Evolutionary conservation across 2,113 vertebrate species (phyloP), one percentile per base, ranked within the genome.

Genomic region (Notothenia coriiceps): DNA sequence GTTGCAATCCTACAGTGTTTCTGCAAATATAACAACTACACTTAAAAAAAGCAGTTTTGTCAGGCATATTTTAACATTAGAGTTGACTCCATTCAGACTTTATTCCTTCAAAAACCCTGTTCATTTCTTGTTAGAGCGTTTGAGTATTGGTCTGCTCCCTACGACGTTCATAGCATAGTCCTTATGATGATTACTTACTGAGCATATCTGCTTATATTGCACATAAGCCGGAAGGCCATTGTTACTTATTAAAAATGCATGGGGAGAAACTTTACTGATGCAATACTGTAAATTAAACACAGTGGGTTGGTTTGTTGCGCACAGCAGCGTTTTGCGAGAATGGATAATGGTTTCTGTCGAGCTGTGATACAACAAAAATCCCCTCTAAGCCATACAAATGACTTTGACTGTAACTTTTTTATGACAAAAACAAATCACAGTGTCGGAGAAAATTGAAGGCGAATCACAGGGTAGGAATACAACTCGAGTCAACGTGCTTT

Each of bases 201-300:
- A 50, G 59, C 12, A 60, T 78, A 79, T 83, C 66, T 62, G 59
- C 70, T 65, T 60, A 14, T 73, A 66, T 46, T 70, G 71, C 84
- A 66, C 49, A 59, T 60, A 59, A 50, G 73, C 57, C 71, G 35
- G 69, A 85, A 65, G 55, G 70, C 57, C 74, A 47, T 52, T n/a
- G 70, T 29, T 49, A 20, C 49, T 66, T 56, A 73, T 87, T 85
- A 90, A 83, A 85, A 73, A 55, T 70, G 59, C 54, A 83, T 73
- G 63, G 59, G 61, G 43, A 43, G 33, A 54, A 79, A 75, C 62
- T 57, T 60, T 49, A 77, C 68, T 55, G 60, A 74, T 44, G 76
- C 57, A 44, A 12, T 64, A 13, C 0, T 63, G 73, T 54, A 43
- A 61, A 72, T 50, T 47, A 22, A 20, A 2, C 63, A 0, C 61